Percentiles rank a stretch among this genome's conserved stretches.
phyloP scores from a whole-genome alignment of 2,797 vertebrate species.

The Lacerta bilineata region DNA sequence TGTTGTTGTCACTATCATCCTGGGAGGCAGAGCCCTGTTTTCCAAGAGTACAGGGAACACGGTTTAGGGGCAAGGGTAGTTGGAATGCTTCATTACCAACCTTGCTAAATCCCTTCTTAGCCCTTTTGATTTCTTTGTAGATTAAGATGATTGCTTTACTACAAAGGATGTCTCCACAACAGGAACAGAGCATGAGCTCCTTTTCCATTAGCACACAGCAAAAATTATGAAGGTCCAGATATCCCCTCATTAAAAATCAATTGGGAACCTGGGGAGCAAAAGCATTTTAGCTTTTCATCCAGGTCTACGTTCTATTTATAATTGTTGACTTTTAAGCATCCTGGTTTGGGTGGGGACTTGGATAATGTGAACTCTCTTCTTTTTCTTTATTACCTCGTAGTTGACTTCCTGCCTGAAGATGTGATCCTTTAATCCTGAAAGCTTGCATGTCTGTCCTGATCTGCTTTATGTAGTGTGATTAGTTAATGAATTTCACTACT shows the following conservation, averaged over 20 bases:
- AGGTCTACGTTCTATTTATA: background rate
- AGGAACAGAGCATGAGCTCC: background rate
- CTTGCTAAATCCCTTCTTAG: constrained; percentile 16
- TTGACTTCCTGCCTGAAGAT: constrained; percentile 13
- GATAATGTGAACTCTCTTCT: background rate
- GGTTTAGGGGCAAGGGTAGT: background rate
- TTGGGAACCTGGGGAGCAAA: background rate
- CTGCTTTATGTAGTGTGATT: constrained; percentile 1
- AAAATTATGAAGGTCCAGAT: background rate
- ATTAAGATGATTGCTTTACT: constrained; percentile 6
- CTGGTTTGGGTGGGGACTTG: constrained; percentile 14
- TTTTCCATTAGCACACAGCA: background rate
- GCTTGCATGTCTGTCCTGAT: constrained; percentile 15
- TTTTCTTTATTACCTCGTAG: background rate
- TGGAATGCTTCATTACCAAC: constrained; percentile 18
- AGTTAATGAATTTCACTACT: background rate
- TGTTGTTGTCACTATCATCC: no score
- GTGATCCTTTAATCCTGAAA: constrained; percentile 10
- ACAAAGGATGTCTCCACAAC: background rate
- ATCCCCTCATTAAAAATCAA: constrained; percentile 20
- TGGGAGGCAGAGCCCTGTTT: background rate
- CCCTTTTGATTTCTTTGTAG: constrained; percentile 12
- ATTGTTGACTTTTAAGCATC: constrained; percentile 9
- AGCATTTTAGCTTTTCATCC: constrained; percentile 19
- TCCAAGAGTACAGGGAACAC: background rate